Evolutionary conservation across 2,797 vertebrate species (phyloP).

Genomic region (Sebastiscus albofasciatus): DNA sequence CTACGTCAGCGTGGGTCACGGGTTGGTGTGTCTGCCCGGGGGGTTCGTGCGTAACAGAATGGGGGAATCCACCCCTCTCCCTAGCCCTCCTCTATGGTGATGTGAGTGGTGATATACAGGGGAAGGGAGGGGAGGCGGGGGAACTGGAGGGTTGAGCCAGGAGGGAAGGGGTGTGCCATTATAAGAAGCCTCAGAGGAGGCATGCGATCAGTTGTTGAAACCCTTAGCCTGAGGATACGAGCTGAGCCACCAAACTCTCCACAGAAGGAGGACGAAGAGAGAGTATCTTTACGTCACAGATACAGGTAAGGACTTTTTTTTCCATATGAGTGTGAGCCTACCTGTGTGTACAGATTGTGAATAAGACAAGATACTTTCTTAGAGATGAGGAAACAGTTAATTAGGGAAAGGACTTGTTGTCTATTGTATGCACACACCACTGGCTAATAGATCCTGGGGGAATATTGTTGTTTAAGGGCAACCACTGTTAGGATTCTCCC

Average conservation of each 20-base stretch:
- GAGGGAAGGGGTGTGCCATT: conserved; percentile 84
- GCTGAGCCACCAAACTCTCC: conserved; percentile 57
- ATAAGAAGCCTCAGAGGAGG: conserved; percentile 85
- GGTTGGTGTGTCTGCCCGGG: conserved; percentile 60
- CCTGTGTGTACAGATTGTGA: conserved; percentile 28
- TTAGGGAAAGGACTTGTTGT: conserved; percentile 32
- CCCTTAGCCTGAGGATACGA: conserved; percentile 81
- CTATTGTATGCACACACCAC: neutral
- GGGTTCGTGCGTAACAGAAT: conserved; percentile 73
- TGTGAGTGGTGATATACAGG: conserved; percentile 60
- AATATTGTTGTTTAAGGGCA: conserved; percentile 10
- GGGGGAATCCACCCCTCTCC: conserved; percentile 73
- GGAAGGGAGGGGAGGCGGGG: conserved; percentile 44
- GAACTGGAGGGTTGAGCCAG: conserved; percentile 69
- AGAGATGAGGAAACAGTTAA: conserved; percentile 16
- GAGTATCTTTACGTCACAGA: conserved; percentile 43
- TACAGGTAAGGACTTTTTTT: conserved; percentile 66
- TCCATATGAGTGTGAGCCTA: neutral
- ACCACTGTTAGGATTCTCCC: neutral
- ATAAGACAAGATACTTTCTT: neutral
- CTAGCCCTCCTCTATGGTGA: conserved; percentile 57
- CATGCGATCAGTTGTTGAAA: conserved; percentile 80
- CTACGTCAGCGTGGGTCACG: conserved; percentile 72
- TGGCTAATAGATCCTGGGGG: conserved; percentile 30
- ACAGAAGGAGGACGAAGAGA: conserved; percentile 47